Evolutionary conservation across 53 echinoderm and acorn worm genomes (phyloP).

Genomic region (Antedon mediterranea): DNA sequence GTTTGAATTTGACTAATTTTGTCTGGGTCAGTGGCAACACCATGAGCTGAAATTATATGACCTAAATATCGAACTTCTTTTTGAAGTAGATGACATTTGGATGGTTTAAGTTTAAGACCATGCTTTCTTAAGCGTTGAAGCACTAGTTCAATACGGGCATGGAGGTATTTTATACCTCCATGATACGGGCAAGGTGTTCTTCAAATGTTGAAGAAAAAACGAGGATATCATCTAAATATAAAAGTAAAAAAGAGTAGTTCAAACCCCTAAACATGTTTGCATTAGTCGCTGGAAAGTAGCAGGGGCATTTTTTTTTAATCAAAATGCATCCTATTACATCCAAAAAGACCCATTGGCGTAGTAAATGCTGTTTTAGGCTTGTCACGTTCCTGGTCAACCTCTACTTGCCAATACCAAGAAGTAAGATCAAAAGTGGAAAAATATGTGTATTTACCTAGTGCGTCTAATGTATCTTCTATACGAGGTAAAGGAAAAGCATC

Average conservation of each 20-base stretch:
- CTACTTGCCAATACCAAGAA: constrained; percentile 31
- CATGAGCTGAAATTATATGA: constrained; percentile 25
- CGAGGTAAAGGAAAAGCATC: constrained; percentile 8
- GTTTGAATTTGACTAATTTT: constrained; percentile 9
- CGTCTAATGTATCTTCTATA: constrained; percentile 6
- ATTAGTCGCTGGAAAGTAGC: constrained; percentile 40
- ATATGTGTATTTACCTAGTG: not conserved
- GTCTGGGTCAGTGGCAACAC: constrained; percentile 24
- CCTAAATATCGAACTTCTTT: constrained; percentile 28
- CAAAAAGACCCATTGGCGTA: constrained; percentile 4
- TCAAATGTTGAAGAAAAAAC: constrained; percentile 31
- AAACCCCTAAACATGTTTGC: constrained; percentile 24
- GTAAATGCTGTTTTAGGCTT: constrained; percentile 7
- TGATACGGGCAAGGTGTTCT: constrained; percentile 12
- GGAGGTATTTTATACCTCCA: too few relatives aligned
- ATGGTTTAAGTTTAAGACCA: constrained; percentile 44
- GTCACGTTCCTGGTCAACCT: constrained; percentile 12
- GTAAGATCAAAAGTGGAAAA: constrained; percentile 1
- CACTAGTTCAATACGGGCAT: constrained; percentile 19
- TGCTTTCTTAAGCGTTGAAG: constrained; percentile 13
- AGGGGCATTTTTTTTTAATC: constrained; percentile 33
- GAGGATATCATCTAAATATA: constrained; percentile 41
- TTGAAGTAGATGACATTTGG: constrained; percentile 35
- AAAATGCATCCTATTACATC: constrained; percentile 41
- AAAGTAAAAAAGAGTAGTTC: constrained; percentile 23